Conservation (phyloP, 2,113 vertebrate genomes). For the Tachycineta bicolor region DNA sequence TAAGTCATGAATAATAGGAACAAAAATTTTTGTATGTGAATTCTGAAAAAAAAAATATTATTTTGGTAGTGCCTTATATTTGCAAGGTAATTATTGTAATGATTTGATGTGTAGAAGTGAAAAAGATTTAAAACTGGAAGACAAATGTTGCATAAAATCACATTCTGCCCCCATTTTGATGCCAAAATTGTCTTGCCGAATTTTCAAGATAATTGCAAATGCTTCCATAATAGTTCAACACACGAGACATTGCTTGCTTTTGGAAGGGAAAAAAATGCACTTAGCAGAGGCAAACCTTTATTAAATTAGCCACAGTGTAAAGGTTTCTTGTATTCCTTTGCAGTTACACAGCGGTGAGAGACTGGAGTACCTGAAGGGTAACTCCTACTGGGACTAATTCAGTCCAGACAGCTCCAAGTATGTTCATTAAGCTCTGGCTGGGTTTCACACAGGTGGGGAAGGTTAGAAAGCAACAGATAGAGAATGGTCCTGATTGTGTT, state of each 20-base stretch:
- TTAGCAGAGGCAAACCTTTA: constrained; percentile 66
- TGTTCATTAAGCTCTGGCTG: constrained; percentile 93
- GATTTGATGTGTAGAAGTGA: not conserved
- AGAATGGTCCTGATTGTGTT: constrained; percentile 90
- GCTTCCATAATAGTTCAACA: not conserved
- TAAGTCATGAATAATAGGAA: not conserved
- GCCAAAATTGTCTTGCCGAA: not conserved
- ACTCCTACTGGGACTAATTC: constrained; percentile 94
- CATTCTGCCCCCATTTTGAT: not conserved
- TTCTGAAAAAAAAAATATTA: not conserved
- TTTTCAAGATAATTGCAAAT: not conserved
- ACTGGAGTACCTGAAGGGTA: constrained; percentile 84
- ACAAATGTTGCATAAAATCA: not conserved
- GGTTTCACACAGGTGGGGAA: constrained; percentile 89
- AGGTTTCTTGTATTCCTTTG: constrained; percentile 74
- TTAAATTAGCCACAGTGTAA: constrained; percentile 76
- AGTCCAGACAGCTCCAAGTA: constrained; percentile 90
- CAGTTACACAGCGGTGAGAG: constrained; percentile 60
- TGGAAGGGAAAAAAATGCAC: not conserved
- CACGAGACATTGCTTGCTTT: constrained; percentile 11
- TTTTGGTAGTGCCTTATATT: not conserved
- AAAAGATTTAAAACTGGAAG: not conserved
- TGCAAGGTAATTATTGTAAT: not conserved
- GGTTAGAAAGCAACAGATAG: constrained; percentile 85
- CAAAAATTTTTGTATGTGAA: not conserved